Percentiles rank a stretch among this genome's conserved stretches.
These are phyloP conservation scores for Marmota flaviventris DNA, from an alignment of 2,113 vertebrate genomes.

Conservation along the genomic window DNA sequence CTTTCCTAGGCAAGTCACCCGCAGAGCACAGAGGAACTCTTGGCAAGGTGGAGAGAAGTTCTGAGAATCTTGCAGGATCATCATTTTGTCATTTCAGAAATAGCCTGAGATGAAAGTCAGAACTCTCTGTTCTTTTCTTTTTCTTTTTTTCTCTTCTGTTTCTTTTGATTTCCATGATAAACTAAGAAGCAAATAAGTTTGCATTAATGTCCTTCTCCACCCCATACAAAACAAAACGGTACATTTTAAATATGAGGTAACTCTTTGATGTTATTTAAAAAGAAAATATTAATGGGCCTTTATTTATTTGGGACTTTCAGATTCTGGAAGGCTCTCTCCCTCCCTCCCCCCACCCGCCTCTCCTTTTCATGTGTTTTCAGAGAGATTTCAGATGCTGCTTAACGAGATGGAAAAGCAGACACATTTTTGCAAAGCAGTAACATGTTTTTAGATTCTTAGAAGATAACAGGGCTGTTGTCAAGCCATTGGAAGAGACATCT, in stretches of 20 bases:
- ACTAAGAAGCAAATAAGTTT: slow-evolving; percentile 55
- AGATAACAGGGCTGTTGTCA: slow-evolving; percentile 44
- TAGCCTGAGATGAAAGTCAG: slow-evolving; percentile 16
- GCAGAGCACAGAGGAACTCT: background rate
- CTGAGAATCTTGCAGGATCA: background rate
- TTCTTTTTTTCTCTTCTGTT: background rate
- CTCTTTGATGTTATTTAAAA: slow-evolving; percentile 54
- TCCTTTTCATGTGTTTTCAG: slow-evolving; percentile 44
- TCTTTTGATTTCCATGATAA: slow-evolving; percentile 46
- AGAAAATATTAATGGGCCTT: slow-evolving; percentile 38
- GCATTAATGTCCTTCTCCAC: slow-evolving; percentile 4
- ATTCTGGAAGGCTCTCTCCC: background rate
- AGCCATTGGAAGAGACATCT: slow-evolving; percentile 49
- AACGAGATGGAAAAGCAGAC: slow-evolving; percentile 48
- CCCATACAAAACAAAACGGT: slow-evolving; percentile 45
- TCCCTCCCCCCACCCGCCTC: background rate
- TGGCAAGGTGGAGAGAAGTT: background rate
- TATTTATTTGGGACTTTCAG: slow-evolving; percentile 12
- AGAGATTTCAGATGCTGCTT: slow-evolving; percentile 49
- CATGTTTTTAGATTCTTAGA: slow-evolving; percentile 44
- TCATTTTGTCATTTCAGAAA: slow-evolving; percentile 56
- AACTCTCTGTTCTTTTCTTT: background rate
- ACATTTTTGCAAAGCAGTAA: slow-evolving; percentile 59
- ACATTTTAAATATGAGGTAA: slow-evolving; percentile 22
- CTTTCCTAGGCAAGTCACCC: background rate